Base-by-base conservation (phyloP, 2,113 vertebrate species). In the Hydrochoerus hydrochaeris region DNA sequence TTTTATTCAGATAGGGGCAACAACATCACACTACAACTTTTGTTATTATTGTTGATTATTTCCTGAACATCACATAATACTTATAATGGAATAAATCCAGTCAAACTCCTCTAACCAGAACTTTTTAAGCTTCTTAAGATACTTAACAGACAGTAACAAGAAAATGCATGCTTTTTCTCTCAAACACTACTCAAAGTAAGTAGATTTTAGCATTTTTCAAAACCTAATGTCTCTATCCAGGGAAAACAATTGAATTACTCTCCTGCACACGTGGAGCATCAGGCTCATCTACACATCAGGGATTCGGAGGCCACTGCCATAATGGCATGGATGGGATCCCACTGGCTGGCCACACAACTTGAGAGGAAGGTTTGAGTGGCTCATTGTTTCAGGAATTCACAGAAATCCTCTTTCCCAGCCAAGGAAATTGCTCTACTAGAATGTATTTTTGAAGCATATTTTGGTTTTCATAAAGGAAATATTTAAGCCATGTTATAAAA, bases 181-280 rank as follows among this genome's bases (percentile, higher is more conserved):
- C 65, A 78, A 91, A 75, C 62, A 69, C 69, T 94, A 91, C 95
- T 96, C 65, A 90, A 85, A 73, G 91, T 83, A 96, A 85, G 65
- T 28, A 80, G 41, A 84, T 92, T 91, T 95, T 89, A 91, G 80
- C 84, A n/a, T 93, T 97, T 97, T 93, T 96, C 60, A 95, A 95
- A 95, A 86, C 58, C 54, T 85, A 87, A 94, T 71, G 62, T 94
- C 84, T 93, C 95, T 86, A 96, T 91, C 60, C 78, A 93, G 62
- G 75, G 80, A 87, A 97, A 93, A 94, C 58, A 90, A 94, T 20
- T 91, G 86, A 97, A 94, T 88, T 75, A 62, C 44, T 85, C 52
- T 30, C 10, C 17, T 65, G 49, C 11, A 89, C 67, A 69, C 1
- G 78, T 2, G 9, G 57, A 38, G 11, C 28, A 20, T 52, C 16